These are phyloP conservation scores for Aplidium turbinatum DNA, from an alignment of 23 tunicate genomes.

Conservation along the genomic window DNA sequence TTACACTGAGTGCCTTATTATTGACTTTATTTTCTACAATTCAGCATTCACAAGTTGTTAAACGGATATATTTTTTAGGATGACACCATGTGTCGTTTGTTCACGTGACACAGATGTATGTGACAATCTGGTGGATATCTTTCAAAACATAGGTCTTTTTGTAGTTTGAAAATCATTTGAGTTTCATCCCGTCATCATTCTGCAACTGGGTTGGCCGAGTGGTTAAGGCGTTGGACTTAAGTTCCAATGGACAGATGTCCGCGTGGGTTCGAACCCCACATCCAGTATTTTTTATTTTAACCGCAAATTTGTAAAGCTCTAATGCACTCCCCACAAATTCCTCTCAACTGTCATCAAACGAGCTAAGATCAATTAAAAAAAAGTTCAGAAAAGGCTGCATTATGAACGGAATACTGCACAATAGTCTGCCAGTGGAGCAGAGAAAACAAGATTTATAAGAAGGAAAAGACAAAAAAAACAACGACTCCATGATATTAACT, in stretches of 20 bases:
- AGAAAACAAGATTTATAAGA: background rate
- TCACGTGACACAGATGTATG: too few relatives aligned
- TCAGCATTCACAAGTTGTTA: too few relatives aligned
- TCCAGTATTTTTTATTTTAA: slow-evolving; percentile 72
- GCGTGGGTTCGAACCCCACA: slow-evolving; percentile 99
- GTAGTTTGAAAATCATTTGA: too few relatives aligned
- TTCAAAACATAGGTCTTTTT: too few relatives aligned
- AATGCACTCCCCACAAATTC: background rate
- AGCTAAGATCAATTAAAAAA: background rate
- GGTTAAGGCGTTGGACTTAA: slow-evolving; percentile 99
- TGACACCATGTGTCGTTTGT: too few relatives aligned
- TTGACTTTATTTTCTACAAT: too few relatives aligned
- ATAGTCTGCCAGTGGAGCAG: background rate
- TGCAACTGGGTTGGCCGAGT: slow-evolving; percentile 99
- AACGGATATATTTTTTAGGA: too few relatives aligned
- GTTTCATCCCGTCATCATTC: too few relatives aligned
- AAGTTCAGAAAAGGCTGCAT: background rate
- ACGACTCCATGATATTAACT: too few relatives aligned
- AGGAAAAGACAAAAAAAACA: background rate
- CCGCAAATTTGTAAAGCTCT: background rate
- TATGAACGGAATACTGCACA: background rate
- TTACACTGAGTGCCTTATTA: too few relatives aligned
- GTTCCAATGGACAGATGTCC: slow-evolving; percentile 99
- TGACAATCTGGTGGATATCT: too few relatives aligned
- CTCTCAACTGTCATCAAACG: background rate